Base-by-base conservation (phyloP, 2,888 invertebrate genomes). In the Leptinotarsa peninsularis region DNA sequence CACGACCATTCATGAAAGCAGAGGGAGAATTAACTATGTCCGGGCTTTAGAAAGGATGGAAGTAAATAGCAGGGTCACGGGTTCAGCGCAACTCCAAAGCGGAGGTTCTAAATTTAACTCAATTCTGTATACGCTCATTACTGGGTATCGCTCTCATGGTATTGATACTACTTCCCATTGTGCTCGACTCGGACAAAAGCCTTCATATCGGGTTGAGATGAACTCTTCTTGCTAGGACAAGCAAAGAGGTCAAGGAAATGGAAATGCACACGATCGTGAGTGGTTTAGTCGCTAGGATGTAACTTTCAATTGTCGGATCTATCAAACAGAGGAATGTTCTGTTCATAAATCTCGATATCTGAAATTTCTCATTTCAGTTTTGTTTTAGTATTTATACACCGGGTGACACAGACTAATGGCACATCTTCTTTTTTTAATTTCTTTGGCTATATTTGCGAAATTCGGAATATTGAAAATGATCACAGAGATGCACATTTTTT, bases 31-130 rank as follows among this genome's bases (percentile, higher is more conserved):
- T 79, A 78, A 78, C 78, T 71, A 78, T 77, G 76, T 79, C 79
- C 79, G 58, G 75, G 75, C 71, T 73, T 71, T 56, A 72, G 75
- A 79, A 77, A 80, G 79, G 82, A 82, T 81, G 79, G 80, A 78
- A 75, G 77, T 72, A 43, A 63, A 63, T 63, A 75, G 80, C 79
- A 80, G 82, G 83, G 83, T 83, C 83, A 83, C 75, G 83, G 79
- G 83, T 83, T 83, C 83, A 83, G 77, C 73, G 75, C 81, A 76
- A 79, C 79, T 79, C 73, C 54, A 73, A 75, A 79, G 79, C 79
- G 79, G 80, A 78, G 80, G 79, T 82, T 82, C 81, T 82, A 83
- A 82, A 82, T 82, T 82, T 82, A 81, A 82, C 76, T 74, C 58
- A 71, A 54, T 43, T 56, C 54, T 56, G 18, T 49, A 49, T 60